Percentiles rank a stretch among this genome's conserved stretches.
Evolutionary conservation across 2,888 invertebrate genomes (phyloP).

Genomic region (Zelleria hepariella): DNA sequence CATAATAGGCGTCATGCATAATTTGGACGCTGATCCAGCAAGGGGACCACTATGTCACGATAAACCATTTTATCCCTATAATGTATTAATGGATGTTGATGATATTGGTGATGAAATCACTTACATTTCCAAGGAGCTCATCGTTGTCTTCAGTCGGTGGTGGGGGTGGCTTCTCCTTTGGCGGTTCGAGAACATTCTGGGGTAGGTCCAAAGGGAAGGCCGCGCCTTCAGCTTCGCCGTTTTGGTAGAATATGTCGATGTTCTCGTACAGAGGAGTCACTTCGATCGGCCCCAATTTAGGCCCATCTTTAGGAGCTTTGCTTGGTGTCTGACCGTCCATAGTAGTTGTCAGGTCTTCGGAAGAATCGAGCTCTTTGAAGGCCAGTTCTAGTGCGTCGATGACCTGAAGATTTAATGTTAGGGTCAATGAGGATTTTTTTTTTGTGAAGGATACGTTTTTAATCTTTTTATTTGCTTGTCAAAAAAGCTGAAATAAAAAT

Average conservation of each 20-base stretch:
- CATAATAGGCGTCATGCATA: too few relatives aligned
- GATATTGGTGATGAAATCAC: too few relatives aligned
- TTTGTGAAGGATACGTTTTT: background rate
- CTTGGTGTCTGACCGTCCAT: constrained; percentile 15
- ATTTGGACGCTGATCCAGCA: too few relatives aligned
- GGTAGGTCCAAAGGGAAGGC: constrained; percentile 73
- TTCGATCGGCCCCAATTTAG: constrained; percentile 37
- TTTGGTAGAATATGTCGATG: constrained; percentile 70
- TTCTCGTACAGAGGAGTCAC: constrained; percentile 74
- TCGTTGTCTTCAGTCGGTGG: constrained; percentile 75
- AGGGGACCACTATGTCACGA: too few relatives aligned
- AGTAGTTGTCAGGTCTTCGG: constrained; percentile 15
- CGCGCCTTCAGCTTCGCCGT: constrained; percentile 28
- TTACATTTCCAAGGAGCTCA: constrained; percentile 61
- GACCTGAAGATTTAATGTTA: constrained; percentile 50
- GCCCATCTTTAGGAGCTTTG: constrained; percentile 33
- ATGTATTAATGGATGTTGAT: too few relatives aligned
- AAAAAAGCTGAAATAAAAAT: background rate
- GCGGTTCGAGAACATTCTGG: constrained; percentile 77
- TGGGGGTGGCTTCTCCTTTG: constrained; percentile 90
- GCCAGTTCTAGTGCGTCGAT: constrained; percentile 76
- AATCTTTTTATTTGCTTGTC: background rate
- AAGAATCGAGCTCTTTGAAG: constrained; percentile 73
- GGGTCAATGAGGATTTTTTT: background rate
- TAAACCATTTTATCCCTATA: too few relatives aligned